Evolutionary conservation across 1,140 invertebrate genomes (phyloP), one percentile per base, ranked within the genome.

Genomic region (Bombus affinis): DNA sequence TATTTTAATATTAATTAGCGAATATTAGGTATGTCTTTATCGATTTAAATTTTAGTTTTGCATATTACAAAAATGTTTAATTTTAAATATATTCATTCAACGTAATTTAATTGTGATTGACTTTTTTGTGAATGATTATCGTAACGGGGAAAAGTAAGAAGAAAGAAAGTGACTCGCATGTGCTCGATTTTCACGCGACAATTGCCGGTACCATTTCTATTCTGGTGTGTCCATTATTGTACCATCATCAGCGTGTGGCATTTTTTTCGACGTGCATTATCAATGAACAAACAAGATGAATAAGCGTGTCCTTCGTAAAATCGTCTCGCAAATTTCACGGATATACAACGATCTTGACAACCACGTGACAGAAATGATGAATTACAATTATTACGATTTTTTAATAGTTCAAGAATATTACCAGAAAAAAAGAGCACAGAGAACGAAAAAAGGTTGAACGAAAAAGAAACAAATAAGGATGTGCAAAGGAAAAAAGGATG

Each of bases 321-420:
- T 79, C 28, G 13, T 44, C 22, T 25, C 25, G 28, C 25, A n/a
- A 65, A 37, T 28, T 70, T 44, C 35, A 59, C 25, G 74, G 35
- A 39, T 76, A 86, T 88, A 88, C 84, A 89, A 92, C 87, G 86
- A 90, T 87, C 83, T 89, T 91, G 92, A 85, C 84, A 89, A 93
- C 25, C 62, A 89, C 81, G 83, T 89, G 81, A 92, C 83, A 86
- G 88, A 86, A 84, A 90, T 87, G 85, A 91, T 86, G 86, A 91
- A 77, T 86, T 90, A 37, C 9, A 39, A 37, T 28, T 90, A 86
- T 28, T 90, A 86, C 85, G 85, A 89, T 83, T 90, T 87, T 91
- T 92, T 88, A 88, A 90, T 62, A 77, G 37, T 44, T 35, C 42
- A 66, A 76, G 42, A 83, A 83, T 37, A 39, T 35, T 44, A 18